These are phyloP conservation scores for Coracopsis vasa DNA, from an alignment of 2,113 vertebrate species.

Conservation along the genomic window DNA sequence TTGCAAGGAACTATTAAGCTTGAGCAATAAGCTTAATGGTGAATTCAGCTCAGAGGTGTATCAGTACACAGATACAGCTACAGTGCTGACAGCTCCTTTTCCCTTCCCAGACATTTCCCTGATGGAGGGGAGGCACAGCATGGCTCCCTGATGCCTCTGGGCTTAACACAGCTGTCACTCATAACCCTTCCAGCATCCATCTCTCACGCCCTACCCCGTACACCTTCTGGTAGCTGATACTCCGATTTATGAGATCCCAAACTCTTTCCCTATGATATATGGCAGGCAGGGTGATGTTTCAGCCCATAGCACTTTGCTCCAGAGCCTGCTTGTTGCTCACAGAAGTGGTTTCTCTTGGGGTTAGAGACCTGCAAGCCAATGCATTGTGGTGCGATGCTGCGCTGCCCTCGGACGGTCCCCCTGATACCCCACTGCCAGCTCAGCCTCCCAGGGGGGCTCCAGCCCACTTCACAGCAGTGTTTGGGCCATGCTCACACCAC, in stretches of 20 bases:
- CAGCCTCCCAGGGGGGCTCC: background rate
- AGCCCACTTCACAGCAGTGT: background rate
- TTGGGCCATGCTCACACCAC: background rate
- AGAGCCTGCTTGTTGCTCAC: background rate
- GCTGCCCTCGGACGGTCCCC: background rate
- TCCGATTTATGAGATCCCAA: background rate
- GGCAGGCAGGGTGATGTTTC: fast-evolving
- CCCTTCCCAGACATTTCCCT: background rate
- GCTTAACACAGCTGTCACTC: background rate
- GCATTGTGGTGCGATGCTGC: fast-evolving
- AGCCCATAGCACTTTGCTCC: background rate
- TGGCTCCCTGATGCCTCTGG: background rate
- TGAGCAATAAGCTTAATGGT: background rate
- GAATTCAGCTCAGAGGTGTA: background rate
- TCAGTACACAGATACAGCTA: too few species aligned
- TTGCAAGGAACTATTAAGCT: background rate
- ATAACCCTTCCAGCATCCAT: background rate
- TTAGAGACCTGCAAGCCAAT: background rate
- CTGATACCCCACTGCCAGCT: background rate
- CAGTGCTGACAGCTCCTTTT: background rate
- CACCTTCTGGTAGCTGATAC: background rate
- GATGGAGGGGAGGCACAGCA: background rate
- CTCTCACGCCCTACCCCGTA: background rate
- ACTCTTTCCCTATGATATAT: background rate
- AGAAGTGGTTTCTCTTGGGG: background rate